These are phyloP conservation scores for Eilema depressum DNA, from an alignment of 2,888 invertebrate genomes.

Conservation along the genomic window DNA sequence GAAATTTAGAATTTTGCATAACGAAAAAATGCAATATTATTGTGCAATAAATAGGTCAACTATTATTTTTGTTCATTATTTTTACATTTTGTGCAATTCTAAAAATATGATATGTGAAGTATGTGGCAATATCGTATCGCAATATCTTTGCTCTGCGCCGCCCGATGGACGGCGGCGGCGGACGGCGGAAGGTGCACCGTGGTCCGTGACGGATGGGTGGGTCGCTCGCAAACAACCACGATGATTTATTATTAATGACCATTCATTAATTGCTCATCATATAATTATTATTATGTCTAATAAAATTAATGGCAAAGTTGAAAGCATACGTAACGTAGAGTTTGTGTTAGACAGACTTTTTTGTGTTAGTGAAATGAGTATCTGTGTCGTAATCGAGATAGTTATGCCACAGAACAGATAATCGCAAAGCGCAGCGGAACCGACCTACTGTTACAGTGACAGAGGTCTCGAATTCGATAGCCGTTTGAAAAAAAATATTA, in stretches of 20 bases:
- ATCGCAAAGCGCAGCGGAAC: neutral
- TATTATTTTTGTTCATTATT: neutral
- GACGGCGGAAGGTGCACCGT: neutral
- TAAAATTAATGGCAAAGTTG: constrained; percentile 1
- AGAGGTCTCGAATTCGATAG: neutral
- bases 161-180: too few relatives aligned
- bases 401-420: too few relatives aligned
- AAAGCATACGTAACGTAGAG: neutral
- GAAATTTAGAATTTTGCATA: neutral
- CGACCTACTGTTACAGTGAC: neutral
- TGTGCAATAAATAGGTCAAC: neutral
- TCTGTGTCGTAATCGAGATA: neutral
- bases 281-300: constrained; percentile 2
- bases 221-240: neutral
- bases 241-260: constrained; percentile 11
- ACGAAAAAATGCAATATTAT: neutral
- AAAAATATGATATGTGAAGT: neutral
- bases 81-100: constrained; percentile 2
- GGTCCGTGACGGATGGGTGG: neutral
- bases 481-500: neutral
- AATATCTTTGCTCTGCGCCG: neutral
- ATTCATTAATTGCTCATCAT: constrained; percentile 13
- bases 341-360: neutral
- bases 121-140: neutral
- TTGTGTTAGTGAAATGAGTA: constrained; percentile 2